These are phyloP conservation scores for Mormyrus proboscirostris DNA, from an alignment of 2,797 vertebrate genomes.

Conservation along the genomic window DNA sequence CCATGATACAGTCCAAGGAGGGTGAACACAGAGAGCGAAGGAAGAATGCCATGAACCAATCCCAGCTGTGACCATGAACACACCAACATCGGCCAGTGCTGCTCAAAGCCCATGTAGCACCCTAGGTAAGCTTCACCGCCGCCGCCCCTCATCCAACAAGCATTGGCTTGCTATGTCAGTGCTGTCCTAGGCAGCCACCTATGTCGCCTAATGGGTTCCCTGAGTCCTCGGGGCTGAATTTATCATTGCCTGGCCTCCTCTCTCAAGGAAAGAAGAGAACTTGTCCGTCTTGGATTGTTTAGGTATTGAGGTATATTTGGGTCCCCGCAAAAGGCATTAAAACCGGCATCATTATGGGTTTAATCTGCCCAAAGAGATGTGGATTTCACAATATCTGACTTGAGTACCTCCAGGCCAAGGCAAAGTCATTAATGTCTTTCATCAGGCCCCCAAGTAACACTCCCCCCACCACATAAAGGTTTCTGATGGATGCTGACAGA, in stretches of 20 bases:
- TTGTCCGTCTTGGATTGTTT: slow-evolving; percentile 25
- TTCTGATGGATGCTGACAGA: slow-evolving; percentile 26
- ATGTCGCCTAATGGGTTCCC: not conserved
- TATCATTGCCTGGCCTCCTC: not conserved
- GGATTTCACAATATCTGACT: slow-evolving; percentile 22
- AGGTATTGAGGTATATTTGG: slow-evolving; percentile 8
- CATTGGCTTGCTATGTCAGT: not conserved
- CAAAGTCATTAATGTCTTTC: slow-evolving; percentile 28
- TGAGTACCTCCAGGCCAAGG: slow-evolving; percentile 23
- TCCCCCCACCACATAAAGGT: slow-evolving; percentile 28
- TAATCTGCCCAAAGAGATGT: slow-evolving; percentile 22
- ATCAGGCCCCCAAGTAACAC: slow-evolving; percentile 13
- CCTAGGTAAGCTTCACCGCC: not conserved
- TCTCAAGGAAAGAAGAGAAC: not conserved
- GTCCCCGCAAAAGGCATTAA: not conserved
- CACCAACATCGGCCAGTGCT: not conserved
- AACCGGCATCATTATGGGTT: slow-evolving; percentile 9
- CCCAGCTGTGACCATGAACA: not conserved
- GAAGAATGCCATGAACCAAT: not conserved
- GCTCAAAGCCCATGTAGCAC: not conserved
- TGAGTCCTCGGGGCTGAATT: not conserved
- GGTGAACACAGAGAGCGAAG: not conserved
- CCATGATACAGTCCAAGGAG: not conserved
- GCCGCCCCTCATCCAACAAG: not conserved
- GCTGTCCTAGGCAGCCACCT: not conserved